Base-by-base conservation (phyloP, 1,140 invertebrate genomes). In the Macrotrachela quadricornifera region DNA sequence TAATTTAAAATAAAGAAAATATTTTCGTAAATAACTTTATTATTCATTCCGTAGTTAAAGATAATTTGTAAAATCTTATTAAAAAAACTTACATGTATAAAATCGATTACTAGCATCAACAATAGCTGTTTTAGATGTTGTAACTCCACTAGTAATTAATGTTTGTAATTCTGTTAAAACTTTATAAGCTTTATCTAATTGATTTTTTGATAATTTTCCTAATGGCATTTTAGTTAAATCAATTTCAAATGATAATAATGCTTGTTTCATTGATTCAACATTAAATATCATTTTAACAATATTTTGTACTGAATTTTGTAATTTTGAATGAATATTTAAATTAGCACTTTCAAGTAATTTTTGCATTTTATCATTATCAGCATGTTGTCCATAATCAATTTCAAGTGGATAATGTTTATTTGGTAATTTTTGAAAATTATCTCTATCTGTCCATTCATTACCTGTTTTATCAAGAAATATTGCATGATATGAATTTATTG, bases 141-240 rank as follows among this genome's bases (percentile, higher is more conserved):
- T 60, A 63, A 30, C 21, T 4, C 8, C 18, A 52, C 68, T 8
- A 55, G 50, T 6, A 0, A 83, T 68, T 11, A 81, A 62, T 37
- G 76, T 67, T 59, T 82, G 77, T 15, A 91, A 65, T 60, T 91
- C 81, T 1, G 75, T 79, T 1, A 96, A 66, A 16, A 91, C 79
- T 40, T 65, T 69, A 63, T 83, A 96, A 0, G 87, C 90, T 46
- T 78, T 73, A 61, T 83, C 76, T 40, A 97, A 80, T 71, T 96
- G 88, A 56, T 80, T 80, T 61, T 82, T 79, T 12, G 88, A 94
- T 0, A 97, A 65, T 73, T 96, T 96, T 45, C 90, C 91, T 1
- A 96, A 70, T 0, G 91, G 91, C 88, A 96, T 91, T 71, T 95
- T 94, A 49, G 90, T 85, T 58, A 84, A 76, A 71, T 96, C 90